Base-by-base conservation (phyloP, 2,888 invertebrate species). In the Spatulosminthurus flaviceps region DNA sequence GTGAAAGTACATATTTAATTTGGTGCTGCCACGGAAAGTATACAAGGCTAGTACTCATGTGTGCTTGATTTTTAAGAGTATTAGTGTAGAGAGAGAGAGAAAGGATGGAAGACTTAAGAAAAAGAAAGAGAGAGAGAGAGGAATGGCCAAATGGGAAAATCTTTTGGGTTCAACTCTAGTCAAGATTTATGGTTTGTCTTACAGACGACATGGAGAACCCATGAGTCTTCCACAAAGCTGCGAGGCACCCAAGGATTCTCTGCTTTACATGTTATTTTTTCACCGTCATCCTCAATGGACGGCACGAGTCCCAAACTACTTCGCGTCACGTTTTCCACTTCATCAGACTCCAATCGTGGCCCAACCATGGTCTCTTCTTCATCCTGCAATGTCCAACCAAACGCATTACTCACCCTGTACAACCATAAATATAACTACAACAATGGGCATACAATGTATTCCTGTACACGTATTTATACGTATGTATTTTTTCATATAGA, bases 181-280 rank as follows among this genome's bases (percentile, higher is more conserved):
- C 51, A 72, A 80, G 77, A 78, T 78, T 80, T 78, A 80, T 80
- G 79, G 61, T n/a, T 67, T 75, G 75, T 77, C 95, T 94, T 89
- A 95, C 95, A 95, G 85, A 95, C 95, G 86, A 96, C 95, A 89
- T 93, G 92, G 88, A 95, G 92, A 87, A 92, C 93, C 94, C 94
- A 95, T 77, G 93, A 92, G 85, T 94, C 93, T 89, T 95, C 95
- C 86, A 94, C 89, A 88, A 90, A 92, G 85, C 94, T 92, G 76
- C 94, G 92, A 82, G 93, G 94, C 86, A 95, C 94, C 90, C 94
- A 94, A 82, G 95, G 95, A 90, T 96, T 96, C 90, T 95, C 95
- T 13, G 95, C 94, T 86, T 95, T 91, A 89, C 96, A 96, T 81
- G 93, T 93, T 89, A 96, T 92, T 86, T 92, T 91, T 90, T 95